Conservation (phyloP, 2,888 invertebrate species). For the Atherix ibis region DNA sequence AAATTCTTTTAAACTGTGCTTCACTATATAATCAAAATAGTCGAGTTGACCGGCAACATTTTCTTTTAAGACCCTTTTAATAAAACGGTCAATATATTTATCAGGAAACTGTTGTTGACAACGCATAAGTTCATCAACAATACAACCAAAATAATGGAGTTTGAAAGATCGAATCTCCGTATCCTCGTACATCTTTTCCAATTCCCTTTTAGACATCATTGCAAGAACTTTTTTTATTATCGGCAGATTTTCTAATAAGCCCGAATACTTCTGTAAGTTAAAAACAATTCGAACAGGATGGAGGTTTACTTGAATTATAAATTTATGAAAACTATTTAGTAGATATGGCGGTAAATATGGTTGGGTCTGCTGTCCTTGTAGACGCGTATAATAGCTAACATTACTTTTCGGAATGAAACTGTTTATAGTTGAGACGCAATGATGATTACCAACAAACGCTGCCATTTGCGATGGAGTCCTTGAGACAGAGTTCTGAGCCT, state of each 20-base stretch:
- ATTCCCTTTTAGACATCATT: conserved; percentile 70
- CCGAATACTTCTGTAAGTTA: conserved; percentile 56
- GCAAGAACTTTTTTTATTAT: conserved; percentile 66
- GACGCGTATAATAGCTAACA: conserved; percentile 63
- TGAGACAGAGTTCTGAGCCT: conserved; percentile 72
- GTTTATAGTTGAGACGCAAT: conserved; percentile 86
- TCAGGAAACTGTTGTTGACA: conserved; percentile 50
- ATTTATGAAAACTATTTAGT: conserved; percentile 63
- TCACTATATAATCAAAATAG: conserved; percentile 55
- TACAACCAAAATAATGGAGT: conserved; percentile 64
- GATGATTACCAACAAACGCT: conserved; percentile 91
- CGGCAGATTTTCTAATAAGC: conserved; percentile 56
- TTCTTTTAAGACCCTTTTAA: conserved; percentile 59
- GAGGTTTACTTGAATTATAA: conserved; percentile 72
- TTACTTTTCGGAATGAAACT: conserved; percentile 77
- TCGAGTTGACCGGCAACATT: conserved; percentile 53
- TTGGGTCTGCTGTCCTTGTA: conserved; percentile 64
- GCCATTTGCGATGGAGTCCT: conserved; percentile 95
- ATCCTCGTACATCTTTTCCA: conserved; percentile 63
- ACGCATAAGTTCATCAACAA: conserved; percentile 55
- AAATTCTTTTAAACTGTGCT: conserved; percentile 78
- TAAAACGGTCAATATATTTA: conserved; percentile 52
- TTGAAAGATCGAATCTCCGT: conserved; percentile 88
- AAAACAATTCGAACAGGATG: conserved; percentile 70
- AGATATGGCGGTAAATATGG: conserved; percentile 57